A percentile compares a stretch with the other conserved stretches of the same genome.
phyloP scores from a whole-genome alignment of 1,140 invertebrate genomes.

The Tachypleus tridentatus region DNA sequence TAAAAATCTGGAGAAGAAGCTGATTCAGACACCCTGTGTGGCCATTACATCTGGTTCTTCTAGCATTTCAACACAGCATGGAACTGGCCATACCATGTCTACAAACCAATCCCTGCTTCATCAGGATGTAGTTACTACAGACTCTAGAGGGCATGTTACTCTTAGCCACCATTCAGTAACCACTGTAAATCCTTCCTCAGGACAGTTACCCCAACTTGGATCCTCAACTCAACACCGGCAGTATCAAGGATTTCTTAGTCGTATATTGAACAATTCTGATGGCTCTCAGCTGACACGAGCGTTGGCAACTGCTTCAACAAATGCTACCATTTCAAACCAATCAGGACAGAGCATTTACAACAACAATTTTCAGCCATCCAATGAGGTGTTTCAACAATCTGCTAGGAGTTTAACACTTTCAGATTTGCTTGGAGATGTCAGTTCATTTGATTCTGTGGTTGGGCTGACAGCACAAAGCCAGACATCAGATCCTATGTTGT shows the following conservation, averaged over 20 bases:
- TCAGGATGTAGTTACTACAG: constrained; percentile 16
- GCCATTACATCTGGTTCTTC: background rate
- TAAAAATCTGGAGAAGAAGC: constrained; percentile 21
- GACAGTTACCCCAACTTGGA: too few relatives aligned
- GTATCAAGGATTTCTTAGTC: background rate
- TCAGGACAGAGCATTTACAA: constrained; percentile 1
- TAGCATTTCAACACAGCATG: too few relatives aligned
- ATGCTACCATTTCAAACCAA: constrained; percentile 5
- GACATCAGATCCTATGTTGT: constrained; percentile 8
- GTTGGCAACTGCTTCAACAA: background rate
- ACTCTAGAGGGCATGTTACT: constrained; percentile 14
- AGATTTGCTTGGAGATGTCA: background rate
- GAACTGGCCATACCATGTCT: too few relatives aligned
- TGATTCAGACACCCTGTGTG: constrained; percentile 7
- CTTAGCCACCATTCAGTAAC: constrained; percentile 6
- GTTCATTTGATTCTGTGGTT: too few relatives aligned
- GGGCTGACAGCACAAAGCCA: constrained; percentile 3
- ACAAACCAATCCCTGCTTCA: background rate
- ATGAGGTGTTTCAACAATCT: background rate
- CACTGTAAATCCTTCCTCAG: too few relatives aligned
- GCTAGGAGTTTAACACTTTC: background rate
- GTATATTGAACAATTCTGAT: background rate
- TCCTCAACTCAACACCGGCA: background rate
- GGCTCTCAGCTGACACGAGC: background rate
- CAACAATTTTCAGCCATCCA: background rate